Percentiles rank a stretch among this genome's conserved stretches.
phyloP scores from a whole-genome alignment of 2,113 vertebrate genomes.

The Emydocephalus ijimae region DNA sequence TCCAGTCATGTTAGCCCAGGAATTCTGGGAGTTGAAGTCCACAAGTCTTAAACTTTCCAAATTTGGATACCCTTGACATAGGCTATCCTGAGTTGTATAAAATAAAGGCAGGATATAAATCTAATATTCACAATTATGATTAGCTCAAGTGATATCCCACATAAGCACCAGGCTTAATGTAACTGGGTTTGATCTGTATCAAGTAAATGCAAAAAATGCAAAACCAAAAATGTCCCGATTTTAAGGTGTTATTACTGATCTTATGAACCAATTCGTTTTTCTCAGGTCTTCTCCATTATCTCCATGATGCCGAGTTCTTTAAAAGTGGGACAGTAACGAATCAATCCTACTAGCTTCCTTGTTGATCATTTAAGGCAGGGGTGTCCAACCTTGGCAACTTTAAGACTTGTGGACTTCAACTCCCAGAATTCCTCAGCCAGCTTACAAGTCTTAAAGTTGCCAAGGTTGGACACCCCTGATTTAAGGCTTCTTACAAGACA shows the following conservation, averaged over 20 bases:
- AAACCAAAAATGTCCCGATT: not conserved
- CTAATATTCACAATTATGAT: not conserved
- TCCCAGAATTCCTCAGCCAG: too few relatives aligned
- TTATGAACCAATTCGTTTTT: not conserved
- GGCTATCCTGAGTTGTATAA: not conserved
- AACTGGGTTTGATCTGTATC: not conserved
- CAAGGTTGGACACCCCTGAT: too few relatives aligned
- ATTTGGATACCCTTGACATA: not conserved
- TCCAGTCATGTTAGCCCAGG: too few relatives aligned
- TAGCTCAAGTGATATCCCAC: not conserved
- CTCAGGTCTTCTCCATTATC: not conserved
- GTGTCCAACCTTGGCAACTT: too few relatives aligned
- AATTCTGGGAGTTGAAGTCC: too few relatives aligned
- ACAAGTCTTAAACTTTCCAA: too few relatives aligned
- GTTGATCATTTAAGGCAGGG: accelerated
- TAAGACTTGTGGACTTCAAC: too few relatives aligned
- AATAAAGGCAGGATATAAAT: not conserved
- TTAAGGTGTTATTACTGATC: not conserved
- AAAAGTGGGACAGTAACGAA: not conserved
- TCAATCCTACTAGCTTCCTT: not conserved
- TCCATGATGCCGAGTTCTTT: not conserved
- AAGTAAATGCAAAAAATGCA: not conserved
- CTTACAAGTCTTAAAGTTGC: too few relatives aligned
- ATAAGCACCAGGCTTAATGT: not conserved
- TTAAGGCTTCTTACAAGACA: not conserved